Evolutionary conservation across 2,888 invertebrate genomes (phyloP).

Genomic region (Esperia sulphurella): DNA sequence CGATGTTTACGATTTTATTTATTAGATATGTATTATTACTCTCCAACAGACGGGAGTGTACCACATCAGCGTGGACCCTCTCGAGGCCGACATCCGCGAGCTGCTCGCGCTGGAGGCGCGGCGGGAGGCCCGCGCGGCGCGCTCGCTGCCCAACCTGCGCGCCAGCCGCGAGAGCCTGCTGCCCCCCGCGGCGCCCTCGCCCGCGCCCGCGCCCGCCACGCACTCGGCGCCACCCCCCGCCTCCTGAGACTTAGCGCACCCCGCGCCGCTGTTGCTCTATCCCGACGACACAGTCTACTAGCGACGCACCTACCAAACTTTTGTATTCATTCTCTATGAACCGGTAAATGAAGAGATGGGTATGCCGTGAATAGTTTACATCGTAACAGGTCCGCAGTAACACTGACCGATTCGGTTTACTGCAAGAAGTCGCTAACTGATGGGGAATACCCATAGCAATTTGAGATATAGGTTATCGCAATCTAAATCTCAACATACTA

Average conservation of each 20-base stretch:
- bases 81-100: conserved; percentile 64
- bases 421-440: too few relatives aligned
- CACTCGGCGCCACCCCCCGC: conserved; percentile 25
- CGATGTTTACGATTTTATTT: too few relatives aligned
- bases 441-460: too few relatives aligned
- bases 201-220: conserved; percentile 38
- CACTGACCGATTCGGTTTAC: too few relatives aligned
- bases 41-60: conserved; percentile 54
- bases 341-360: too few relatives aligned
- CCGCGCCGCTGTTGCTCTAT: conserved; percentile 43
- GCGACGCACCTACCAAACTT: conserved; percentile 20
- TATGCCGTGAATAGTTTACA: too few relatives aligned
- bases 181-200: conserved; percentile 35
- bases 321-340: too few relatives aligned
- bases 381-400: too few relatives aligned
- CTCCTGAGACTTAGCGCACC: conserved; percentile 71
- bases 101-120: conserved; percentile 72
- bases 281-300: conserved; percentile 68
- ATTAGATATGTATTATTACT: too few relatives aligned
- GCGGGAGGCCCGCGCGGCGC: conserved; percentile 67
- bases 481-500: too few relatives aligned
- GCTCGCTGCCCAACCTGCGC: conserved; percentile 84
- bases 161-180: conserved; percentile 83
- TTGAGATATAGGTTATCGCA: too few relatives aligned
- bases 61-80: conserved; percentile 70